Conservation (phyloP, 2,797 vertebrate species). For the Remorina albescens region DNA sequence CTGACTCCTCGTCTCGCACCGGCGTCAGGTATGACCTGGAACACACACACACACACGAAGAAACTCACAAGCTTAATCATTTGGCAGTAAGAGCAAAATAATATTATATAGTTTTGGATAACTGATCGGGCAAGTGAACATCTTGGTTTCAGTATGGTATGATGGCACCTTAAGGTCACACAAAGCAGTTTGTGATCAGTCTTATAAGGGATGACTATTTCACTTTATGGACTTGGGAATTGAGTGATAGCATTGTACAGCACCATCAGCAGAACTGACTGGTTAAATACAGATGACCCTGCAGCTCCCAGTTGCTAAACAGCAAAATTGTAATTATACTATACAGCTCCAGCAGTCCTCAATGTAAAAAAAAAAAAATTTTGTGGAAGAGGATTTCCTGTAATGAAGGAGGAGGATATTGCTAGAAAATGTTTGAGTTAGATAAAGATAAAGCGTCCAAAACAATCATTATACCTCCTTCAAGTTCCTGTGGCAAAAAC, state of each 20-base stretch:
- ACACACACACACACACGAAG: constrained; percentile 23
- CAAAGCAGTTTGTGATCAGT: background rate
- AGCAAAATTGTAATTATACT: background rate
- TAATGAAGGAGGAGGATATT: background rate
- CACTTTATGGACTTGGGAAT: background rate
- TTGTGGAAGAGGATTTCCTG: background rate
- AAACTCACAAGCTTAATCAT: background rate
- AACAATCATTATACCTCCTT: background rate
- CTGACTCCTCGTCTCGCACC: constrained; percentile 97
- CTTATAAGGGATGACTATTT: background rate
- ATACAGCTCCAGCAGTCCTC: background rate
- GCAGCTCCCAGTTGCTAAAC: background rate
- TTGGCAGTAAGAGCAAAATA: background rate
- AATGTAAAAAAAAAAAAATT: too few relatives aligned
- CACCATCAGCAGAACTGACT: constrained; percentile 2
- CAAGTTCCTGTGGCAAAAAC: background rate
- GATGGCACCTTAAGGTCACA: background rate
- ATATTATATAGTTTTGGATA: too few relatives aligned
- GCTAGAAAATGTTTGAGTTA: background rate
- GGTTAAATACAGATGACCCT: background rate
- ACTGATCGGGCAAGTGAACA: background rate
- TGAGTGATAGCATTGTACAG: too few relatives aligned
- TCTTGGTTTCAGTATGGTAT: background rate
- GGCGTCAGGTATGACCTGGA: constrained; percentile 97
- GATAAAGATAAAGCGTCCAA: background rate